Evolutionary conservation across 2,797 vertebrate species (phyloP).

Genomic region (Enteromius anoplus): DNA sequence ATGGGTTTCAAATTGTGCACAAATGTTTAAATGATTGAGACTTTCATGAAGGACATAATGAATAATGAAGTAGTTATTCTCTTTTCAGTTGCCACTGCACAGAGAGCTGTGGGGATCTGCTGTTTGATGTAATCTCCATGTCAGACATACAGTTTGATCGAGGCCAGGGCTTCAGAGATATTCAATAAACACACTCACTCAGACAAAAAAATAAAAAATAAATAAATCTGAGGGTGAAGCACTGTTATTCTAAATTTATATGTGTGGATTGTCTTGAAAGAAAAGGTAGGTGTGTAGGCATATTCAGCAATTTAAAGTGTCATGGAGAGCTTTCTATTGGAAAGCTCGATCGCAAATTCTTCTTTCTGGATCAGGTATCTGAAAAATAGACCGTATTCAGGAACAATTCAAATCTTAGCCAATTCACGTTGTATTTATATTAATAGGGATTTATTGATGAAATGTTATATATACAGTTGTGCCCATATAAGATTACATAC

Average conservation of each 20-base stretch:
- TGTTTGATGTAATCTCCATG: slow-evolving; percentile 30
- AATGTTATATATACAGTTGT: too few relatives aligned
- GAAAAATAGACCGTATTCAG: slow-evolving; percentile 24
- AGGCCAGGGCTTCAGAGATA: slow-evolving; percentile 26
- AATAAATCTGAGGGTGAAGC: not conserved
- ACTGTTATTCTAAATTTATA: not conserved
- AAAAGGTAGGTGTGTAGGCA: not conserved
- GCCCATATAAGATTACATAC: too few relatives aligned
- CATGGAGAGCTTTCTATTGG: not conserved
- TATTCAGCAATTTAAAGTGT: not conserved
- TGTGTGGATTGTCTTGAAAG: not conserved
- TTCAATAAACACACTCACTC: slow-evolving; percentile 28
- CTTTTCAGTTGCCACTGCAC: slow-evolving; percentile 30
- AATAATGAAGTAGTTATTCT: slow-evolving; percentile 50
- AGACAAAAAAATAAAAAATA: not conserved
- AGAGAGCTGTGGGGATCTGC: slow-evolving; percentile 6
- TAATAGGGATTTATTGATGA: not conserved
- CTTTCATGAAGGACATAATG: slow-evolving; percentile 48
- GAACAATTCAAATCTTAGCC: not conserved
- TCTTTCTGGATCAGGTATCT: slow-evolving; percentile 25
- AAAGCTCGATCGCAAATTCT: not conserved
- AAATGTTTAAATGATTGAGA: slow-evolving; percentile 48
- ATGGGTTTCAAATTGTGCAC: slow-evolving; percentile 33
- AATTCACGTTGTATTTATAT: not conserved
- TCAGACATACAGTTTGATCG: slow-evolving; percentile 22